Evolutionary conservation across 2,797 vertebrate genomes (phyloP).

Genomic region (Acrocephalus scirpaceus): DNA sequence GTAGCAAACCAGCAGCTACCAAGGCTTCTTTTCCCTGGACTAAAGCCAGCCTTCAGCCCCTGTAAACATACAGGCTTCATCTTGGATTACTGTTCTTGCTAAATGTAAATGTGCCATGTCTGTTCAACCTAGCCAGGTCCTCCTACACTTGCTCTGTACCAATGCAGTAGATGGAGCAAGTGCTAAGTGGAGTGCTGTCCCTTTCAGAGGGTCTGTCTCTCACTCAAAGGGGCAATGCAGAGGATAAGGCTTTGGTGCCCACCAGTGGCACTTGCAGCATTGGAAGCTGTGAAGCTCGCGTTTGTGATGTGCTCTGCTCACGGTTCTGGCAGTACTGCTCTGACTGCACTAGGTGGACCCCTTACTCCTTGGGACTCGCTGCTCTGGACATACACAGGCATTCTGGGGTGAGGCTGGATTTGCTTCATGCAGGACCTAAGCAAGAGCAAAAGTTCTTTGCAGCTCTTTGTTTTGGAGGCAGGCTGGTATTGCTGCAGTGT

Average conservation of each 20-base stretch:
- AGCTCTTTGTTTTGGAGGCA: neutral
- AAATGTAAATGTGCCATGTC: neutral
- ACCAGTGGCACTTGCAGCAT: neutral
- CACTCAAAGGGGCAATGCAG: fast-evolving
- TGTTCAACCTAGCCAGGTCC: neutral
- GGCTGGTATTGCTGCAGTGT: neutral
- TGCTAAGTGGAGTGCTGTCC: neutral
- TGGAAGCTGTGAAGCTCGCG: neutral
- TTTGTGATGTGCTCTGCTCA: neutral
- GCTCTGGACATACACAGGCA: fast-evolving
- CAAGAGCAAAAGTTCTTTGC: neutral
- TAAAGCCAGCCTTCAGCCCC: neutral
- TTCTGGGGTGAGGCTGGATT: neutral
- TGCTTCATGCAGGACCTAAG: neutral
- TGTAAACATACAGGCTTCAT: neutral
- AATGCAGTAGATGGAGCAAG: neutral
- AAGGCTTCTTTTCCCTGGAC: neutral
- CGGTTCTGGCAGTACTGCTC: neutral
- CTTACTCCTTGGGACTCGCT: conserved; percentile 8
- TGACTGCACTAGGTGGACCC: conserved; percentile 66
- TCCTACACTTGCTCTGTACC: neutral
- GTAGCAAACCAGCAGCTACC: neutral
- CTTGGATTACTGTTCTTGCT: neutral
- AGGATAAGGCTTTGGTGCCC: neutral
- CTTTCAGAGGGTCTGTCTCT: neutral